Base-by-base conservation (phyloP, 2,888 invertebrate species). In the Panzeria rudis region DNA sequence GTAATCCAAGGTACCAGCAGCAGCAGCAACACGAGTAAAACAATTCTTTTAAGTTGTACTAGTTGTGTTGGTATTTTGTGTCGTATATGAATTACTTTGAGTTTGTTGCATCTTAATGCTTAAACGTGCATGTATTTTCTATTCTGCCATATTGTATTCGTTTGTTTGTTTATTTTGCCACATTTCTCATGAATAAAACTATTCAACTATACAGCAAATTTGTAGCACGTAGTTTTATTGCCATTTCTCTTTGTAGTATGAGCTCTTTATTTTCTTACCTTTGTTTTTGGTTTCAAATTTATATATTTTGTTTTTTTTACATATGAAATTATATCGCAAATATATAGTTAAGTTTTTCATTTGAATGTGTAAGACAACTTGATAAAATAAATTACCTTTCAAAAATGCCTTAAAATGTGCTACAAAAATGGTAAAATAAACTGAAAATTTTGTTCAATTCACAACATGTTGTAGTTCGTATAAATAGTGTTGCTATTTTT, bases 81-180 rank as follows among this genome's bases (percentile, higher is more conserved):
- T 54, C 23, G 17, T 15, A 52, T 84, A 41, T 76, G 61, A 73
- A 80, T 75, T 82, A 59, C 66, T 66, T 85, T 75, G 44, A 61
- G 59, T 82, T 82, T 62, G 25, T 61, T 77, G 61, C 62, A 64
- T 56, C 68, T 78, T 77, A 56, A 62, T 71, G 73, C 50, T 78
- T 64, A 71, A 82, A 71, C 78, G 84, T 82, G 78, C 73, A 78
- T 78, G 76, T 73, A 61, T 80, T 68, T 64, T 20, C 7, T 38
- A n/a, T 56, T 13, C 59, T 2, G 2, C 5, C n/a, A 9, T 15
- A 23, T 25, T 66, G n/a, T 68, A 61, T 61, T 20, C 15, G 32
- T 41, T 54, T 56, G 25, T 59, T 32, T 62, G 5, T 38, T 32
- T 32, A n/a, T 54, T 71, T 44, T 52, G 29, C 35, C 38, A 50